Base-by-base conservation (phyloP, 2,888 invertebrate species). In the Micoletzkya japonica region DNA sequence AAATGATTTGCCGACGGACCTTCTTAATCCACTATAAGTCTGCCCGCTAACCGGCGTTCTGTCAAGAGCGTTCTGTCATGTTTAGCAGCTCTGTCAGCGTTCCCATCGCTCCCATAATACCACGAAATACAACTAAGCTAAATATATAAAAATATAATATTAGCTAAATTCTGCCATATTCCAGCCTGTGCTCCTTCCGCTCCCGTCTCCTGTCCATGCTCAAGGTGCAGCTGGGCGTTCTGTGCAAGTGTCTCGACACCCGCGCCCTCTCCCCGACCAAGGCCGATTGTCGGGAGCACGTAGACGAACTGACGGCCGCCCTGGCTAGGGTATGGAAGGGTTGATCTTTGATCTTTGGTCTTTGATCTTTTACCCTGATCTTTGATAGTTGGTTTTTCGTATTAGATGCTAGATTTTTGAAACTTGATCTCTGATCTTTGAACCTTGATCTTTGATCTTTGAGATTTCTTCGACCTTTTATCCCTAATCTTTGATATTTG, bases 201-300 rank as follows among this genome's bases (percentile, higher is more conserved):
- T 39, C 64, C 28, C 77, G 79, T n/a, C 72, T 81, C 20, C 72
- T 81, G n/a, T 71, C 76, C 3, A 71, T 81, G 71, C 73, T 82
- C 34, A 76, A 79, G 70, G 73, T 79, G 17, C 81, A 81, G 66
- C 69, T 76, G 56, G 77, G 78, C 28, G 66, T 66, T 34, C 66
- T 66, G 10, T 54, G 30, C 14, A 54, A 56, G 28, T 66, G 66
- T 30, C 28, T 66, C 26, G 37, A 56, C 20, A 54, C 63, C n/a
- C 49, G 50, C 24, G 81, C 77, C 30, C 72, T 81, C 39, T 76
- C 78, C 10, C 73, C 76, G 57, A 66, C 80, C 24, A 49, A 32
- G 2, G 20, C 64, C 17, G 57, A 73, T 2, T 54, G 68, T 17
- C 32, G 58, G 7, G 57, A 57, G 4, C 49, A 57, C 58, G 58